A percentile compares a stretch with the other conserved stretches of the same genome.
These are phyloP conservation scores for Valencia hispanica DNA, from an alignment of 2,797 vertebrate genomes.

Conservation along the genomic window DNA sequence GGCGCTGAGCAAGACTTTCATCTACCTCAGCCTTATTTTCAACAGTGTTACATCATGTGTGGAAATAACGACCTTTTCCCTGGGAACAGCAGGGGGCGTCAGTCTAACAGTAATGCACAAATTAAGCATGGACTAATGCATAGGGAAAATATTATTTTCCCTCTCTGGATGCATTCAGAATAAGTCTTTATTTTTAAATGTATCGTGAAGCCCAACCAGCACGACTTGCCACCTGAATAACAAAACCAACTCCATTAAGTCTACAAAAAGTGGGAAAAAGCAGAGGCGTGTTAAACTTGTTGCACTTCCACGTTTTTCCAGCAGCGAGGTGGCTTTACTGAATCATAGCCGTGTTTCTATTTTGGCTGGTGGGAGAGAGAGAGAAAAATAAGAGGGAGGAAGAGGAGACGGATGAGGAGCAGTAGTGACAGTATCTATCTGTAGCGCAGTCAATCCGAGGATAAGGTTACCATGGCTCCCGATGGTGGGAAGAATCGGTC, in stretches of 20 bases:
- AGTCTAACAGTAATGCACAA: slow-evolving; percentile 28
- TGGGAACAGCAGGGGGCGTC: slow-evolving; percentile 65
- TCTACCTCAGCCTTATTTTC: neutral
- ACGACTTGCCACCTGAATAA: slow-evolving; percentile 18
- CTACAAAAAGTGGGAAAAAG: slow-evolving; percentile 25
- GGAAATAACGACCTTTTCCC: neutral
- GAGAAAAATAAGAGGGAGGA: slow-evolving; percentile 22
- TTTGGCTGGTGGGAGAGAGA: slow-evolving; percentile 38
- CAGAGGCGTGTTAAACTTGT: slow-evolving; percentile 34
- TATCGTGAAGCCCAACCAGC: neutral
- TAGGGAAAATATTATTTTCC: neutral
- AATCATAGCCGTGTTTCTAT: slow-evolving; percentile 45
- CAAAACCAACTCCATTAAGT: slow-evolving; percentile 42
- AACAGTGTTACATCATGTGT: neutral
- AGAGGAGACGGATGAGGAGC: slow-evolving; percentile 54
- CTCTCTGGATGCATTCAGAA: slow-evolving; percentile 5
- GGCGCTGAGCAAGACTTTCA: neutral
- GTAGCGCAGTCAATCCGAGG: slow-evolving; percentile 66
- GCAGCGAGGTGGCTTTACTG: slow-evolving; percentile 3
- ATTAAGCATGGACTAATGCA: neutral
- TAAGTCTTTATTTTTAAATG: slow-evolving; percentile 14
- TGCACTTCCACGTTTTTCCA: slow-evolving; percentile 19
- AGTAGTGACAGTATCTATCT: slow-evolving; percentile 74
- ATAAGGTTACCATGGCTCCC: slow-evolving; percentile 79
- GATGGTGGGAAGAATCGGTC: slow-evolving; percentile 66